Evolutionary conservation across 1,140 invertebrate species (phyloP).

Genomic region (Subanguina moxae): DNA sequence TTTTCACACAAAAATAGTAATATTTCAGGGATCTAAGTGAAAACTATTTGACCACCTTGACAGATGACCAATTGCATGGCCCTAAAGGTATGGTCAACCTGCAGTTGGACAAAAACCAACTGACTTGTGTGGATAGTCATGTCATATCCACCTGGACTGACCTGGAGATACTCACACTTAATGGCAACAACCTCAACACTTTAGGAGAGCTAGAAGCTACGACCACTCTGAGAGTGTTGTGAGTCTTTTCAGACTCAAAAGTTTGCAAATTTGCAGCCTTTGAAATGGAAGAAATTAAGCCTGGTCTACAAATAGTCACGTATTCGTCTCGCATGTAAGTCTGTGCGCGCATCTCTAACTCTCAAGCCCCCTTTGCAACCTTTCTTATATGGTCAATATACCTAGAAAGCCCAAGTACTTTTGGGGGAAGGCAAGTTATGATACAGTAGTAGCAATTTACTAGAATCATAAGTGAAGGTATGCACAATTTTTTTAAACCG

Average conservation of each 20-base stretch:
- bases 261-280: too few species aligned
- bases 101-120: conserved; percentile 85
- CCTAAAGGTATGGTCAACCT: conserved; percentile 72
- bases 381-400: too few species aligned
- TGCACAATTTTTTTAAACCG: too few species aligned
- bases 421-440: too few species aligned
- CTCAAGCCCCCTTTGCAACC: too few species aligned
- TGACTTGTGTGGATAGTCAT: conserved; percentile 76
- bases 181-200: conserved; percentile 86
- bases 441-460: too few species aligned
- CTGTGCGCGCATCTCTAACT: too few species aligned
- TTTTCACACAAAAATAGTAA: not conserved
- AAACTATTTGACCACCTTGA: conserved; percentile 80
- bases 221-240: conserved; percentile 75
- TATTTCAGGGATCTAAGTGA: conserved; percentile 85
- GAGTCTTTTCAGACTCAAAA: conserved; percentile 12
- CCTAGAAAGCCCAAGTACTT: too few species aligned
- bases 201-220: conserved; percentile 77
- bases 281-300: too few species aligned
- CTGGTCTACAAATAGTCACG: too few species aligned
- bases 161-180: conserved; percentile 64
- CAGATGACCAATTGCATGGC: conserved; percentile 79
- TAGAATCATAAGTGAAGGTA: too few species aligned
- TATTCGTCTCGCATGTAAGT: too few species aligned
- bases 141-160: conserved; percentile 26